Conservation (phyloP, 2,888 invertebrate genomes). For the Sinopyrophorus schimmeli region DNA sequence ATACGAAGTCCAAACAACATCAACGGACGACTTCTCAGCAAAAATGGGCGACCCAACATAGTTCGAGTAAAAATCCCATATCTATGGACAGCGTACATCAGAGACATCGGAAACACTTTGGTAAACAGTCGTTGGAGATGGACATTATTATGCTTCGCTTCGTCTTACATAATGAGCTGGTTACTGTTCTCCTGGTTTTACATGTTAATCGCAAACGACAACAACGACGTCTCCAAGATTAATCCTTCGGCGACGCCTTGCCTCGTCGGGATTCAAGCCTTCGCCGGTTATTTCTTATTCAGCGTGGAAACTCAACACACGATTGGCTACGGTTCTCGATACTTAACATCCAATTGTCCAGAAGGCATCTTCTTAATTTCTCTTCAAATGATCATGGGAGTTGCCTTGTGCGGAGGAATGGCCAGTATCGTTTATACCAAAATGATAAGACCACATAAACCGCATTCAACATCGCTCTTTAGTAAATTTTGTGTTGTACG, state of each 20-base stretch:
- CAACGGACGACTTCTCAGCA: constrained; percentile 39
- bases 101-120: constrained; percentile 64
- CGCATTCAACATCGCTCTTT: constrained; percentile 59
- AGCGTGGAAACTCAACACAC: constrained; percentile 82
- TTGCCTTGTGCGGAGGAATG: constrained; percentile 49
- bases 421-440: constrained; percentile 65
- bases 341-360: constrained; percentile 82
- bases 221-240: constrained; percentile 71
- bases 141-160: constrained; percentile 65
- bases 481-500: constrained; percentile 72
- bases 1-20: constrained; percentile 16
- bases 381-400: constrained; percentile 74
- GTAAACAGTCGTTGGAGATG: constrained; percentile 77
- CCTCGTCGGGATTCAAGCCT: constrained; percentile 63
- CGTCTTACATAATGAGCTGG: constrained; percentile 75
- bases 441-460: constrained; percentile 60
- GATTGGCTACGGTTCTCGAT: constrained; percentile 82
- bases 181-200: constrained; percentile 76
- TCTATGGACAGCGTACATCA: constrained; percentile 45
- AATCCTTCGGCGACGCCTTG: constrained; percentile 57
- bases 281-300: constrained; percentile 74
- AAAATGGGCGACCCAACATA: constrained; percentile 44
- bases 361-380: constrained; percentile 83
- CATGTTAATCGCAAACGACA: constrained; percentile 74
- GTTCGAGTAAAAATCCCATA: constrained; percentile 36